Percentiles rank a stretch among this genome's conserved stretches.
phyloP scores from a whole-genome alignment of 2,113 vertebrate species.

The Gadus chalcogrammus region DNA sequence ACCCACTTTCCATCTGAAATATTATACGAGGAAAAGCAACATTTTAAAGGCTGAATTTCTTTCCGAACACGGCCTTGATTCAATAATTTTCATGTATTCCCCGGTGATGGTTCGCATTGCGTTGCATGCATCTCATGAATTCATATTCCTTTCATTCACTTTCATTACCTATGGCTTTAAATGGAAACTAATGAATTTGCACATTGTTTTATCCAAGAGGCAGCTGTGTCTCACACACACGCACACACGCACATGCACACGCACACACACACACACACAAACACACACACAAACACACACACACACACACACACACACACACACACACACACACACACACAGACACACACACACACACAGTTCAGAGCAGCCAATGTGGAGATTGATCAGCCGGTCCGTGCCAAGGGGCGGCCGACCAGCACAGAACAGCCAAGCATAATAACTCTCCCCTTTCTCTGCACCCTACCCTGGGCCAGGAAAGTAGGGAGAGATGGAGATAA shows the following conservation, averaged over 20 bases:
- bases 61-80: no score
- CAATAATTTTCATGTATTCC: no score
- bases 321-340: constrained; percentile 18
- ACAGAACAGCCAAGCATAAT: constrained; percentile 57
- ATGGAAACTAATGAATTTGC: no score
- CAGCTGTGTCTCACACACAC: not conserved
- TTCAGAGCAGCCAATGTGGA: constrained; percentile 44
- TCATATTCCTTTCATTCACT: no score
- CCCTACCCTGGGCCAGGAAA: constrained; percentile 25
- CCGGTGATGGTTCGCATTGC: no score
- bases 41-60: no score
- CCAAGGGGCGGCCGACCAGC: constrained; percentile 56
- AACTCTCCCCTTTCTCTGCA: constrained; percentile 48
- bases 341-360: constrained; percentile 16
- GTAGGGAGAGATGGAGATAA: not conserved
- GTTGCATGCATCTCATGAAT: no score
- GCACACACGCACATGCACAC: constrained; percentile 19
- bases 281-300: constrained; percentile 17
- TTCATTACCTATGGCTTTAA: no score
- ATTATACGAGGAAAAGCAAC: no score
- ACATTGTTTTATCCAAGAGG: no score
- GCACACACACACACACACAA: not conserved
- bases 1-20: no score
- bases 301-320: constrained; percentile 14
- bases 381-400: constrained; percentile 61